These are phyloP conservation scores for Siphlonurus alternatus DNA, from an alignment of 2,888 invertebrate species.

Conservation along the genomic window DNA sequence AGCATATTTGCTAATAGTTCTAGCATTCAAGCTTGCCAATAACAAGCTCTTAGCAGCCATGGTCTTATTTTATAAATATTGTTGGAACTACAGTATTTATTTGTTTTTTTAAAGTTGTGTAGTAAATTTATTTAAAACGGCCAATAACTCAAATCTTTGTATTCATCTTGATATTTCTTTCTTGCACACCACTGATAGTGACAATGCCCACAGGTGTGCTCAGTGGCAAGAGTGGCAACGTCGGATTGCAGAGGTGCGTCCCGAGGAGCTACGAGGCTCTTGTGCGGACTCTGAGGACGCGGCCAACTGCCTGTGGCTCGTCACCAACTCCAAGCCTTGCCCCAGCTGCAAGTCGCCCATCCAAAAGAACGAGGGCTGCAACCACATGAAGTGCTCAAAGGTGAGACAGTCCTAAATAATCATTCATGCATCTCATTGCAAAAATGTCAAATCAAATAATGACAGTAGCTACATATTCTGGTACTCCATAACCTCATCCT, in stretches of 20 bases:
- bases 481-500: no score
- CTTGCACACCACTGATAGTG: no score
- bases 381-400: slow-evolving; percentile 56
- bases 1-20: no score
- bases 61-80: no score
- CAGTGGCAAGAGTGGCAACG: slow-evolving; percentile 43
- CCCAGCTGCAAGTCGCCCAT: slow-evolving; percentile 53
- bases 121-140: no score
- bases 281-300: slow-evolving; percentile 34
- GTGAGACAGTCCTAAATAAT: slow-evolving; percentile 22
- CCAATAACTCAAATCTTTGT: no score
- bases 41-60: no score
- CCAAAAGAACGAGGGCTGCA: slow-evolving; percentile 54
- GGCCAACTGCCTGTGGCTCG: slow-evolving; percentile 47
- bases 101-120: no score
- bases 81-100: no score
- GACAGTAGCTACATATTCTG: no score
- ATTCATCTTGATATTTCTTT: no score
- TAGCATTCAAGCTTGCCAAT: no score
- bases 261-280: slow-evolving; percentile 37
- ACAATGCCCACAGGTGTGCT: slow-evolving; percentile 33
- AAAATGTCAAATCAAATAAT: background rate
- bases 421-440: background rate
- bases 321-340: slow-evolving; percentile 51
- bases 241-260: slow-evolving; percentile 44